Evolutionary conservation across 2,113 vertebrate genomes (phyloP).

Genomic region (Megalops atlanticus): DNA sequence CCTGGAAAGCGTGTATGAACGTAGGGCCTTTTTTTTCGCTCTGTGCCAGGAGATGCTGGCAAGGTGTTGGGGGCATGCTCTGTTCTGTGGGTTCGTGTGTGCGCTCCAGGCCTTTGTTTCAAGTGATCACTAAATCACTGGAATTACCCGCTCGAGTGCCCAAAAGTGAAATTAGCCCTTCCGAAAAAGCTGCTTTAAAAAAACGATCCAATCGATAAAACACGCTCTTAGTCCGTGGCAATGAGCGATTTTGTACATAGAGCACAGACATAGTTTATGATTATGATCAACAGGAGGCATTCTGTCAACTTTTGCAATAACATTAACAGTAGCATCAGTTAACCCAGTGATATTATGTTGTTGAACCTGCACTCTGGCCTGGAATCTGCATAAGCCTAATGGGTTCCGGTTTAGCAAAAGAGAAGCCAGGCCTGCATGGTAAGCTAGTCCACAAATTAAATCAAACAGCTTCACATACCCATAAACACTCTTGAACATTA

Average conservation of each 20-base stretch:
- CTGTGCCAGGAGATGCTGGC: neutral
- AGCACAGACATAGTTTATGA: neutral
- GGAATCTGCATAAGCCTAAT: neutral
- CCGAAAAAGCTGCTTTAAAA: neutral
- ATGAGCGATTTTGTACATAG: neutral
- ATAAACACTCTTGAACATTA: too few species aligned
- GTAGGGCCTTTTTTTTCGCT: neutral
- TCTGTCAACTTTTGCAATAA: neutral
- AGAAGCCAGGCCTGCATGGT: too few species aligned
- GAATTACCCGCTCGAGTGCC: slow-evolving; percentile 13
- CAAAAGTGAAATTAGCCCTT: neutral
- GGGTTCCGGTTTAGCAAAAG: too few species aligned
- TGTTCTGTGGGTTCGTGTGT: neutral
- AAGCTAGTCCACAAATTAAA: too few species aligned
- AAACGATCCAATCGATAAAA: neutral
- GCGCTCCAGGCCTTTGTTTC: neutral
- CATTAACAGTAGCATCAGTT: neutral
- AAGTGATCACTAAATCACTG: neutral
- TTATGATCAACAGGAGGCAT: neutral
- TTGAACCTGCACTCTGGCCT: neutral
- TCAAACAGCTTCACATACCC: too few species aligned
- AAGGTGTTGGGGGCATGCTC: neutral
- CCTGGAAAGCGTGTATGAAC: neutral
- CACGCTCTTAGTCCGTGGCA: neutral
- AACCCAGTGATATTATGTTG: neutral